Conservation (phyloP, 2,113 vertebrate genomes). For the Stigmatopora nigra region DNA sequence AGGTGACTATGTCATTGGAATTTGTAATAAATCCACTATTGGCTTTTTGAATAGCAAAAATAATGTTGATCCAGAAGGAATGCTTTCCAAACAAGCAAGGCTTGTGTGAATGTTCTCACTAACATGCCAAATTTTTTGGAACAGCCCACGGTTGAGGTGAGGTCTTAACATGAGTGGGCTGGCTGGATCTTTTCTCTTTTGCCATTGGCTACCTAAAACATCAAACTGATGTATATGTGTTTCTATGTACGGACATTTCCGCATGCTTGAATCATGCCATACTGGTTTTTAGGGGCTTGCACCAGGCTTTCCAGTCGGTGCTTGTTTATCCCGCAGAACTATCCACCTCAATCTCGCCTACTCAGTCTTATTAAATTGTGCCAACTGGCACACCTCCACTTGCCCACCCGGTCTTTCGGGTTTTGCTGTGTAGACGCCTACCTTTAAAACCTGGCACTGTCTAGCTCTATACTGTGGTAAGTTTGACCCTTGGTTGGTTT, state of each 20-base stretch:
- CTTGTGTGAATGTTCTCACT: not conserved
- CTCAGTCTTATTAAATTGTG: constrained; percentile 15
- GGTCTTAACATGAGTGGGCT: not conserved
- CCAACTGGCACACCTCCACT: constrained; percentile 41
- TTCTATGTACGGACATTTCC: constrained; percentile 16
- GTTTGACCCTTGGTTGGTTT: constrained; percentile 9
- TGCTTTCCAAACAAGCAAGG: constrained; percentile 8
- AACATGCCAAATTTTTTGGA: constrained; percentile 1
- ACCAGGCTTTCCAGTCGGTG: constrained; percentile 25
- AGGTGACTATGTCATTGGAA: constrained; percentile 31
- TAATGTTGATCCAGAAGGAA: constrained; percentile 35
- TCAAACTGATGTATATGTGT: not conserved
- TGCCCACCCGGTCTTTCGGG: constrained; percentile 29
- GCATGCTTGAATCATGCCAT: constrained; percentile 2
- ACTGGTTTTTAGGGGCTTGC: constrained; percentile 15
- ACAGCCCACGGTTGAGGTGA: constrained; percentile 9
- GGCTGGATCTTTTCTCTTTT: constrained; percentile 8
- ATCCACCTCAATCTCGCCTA: constrained; percentile 22
- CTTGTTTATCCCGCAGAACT: constrained; percentile 17
- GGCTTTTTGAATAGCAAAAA: constrained; percentile 42
- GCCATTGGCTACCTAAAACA: constrained; percentile 4
- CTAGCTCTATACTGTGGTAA: constrained; percentile 6
- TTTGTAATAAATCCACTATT: constrained; percentile 55
- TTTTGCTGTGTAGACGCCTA: constrained; percentile 25
- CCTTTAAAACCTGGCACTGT: constrained; percentile 24